These are phyloP conservation scores for Acleris emargana DNA, from an alignment of 2,888 invertebrate genomes.

Conservation along the genomic window DNA sequence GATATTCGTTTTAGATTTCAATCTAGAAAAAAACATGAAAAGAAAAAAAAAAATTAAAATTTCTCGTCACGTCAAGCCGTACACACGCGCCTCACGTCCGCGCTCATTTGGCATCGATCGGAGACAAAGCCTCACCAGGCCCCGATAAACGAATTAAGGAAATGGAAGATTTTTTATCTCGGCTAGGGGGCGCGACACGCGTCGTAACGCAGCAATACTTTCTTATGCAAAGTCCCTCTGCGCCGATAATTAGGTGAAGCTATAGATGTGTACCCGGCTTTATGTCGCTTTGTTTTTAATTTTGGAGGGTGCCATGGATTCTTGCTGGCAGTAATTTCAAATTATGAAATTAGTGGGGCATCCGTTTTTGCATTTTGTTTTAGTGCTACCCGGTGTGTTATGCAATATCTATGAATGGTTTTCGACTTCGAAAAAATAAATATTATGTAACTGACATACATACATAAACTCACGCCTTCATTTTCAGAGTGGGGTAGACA, in stretches of 20 bases:
- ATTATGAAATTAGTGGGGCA: slow-evolving; percentile 1
- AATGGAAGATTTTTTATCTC: slow-evolving; percentile 84
- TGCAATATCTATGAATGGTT: background rate
- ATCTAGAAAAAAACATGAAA: too few relatives aligned
- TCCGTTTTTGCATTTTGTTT: background rate
- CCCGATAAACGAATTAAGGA: slow-evolving; percentile 84
- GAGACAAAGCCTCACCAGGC: slow-evolving; percentile 80
- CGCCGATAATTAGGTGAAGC: slow-evolving; percentile 78
- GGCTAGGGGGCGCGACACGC: slow-evolving; percentile 74
- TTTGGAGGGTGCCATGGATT: slow-evolving; percentile 53
- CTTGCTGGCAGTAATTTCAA: slow-evolving; percentile 39
- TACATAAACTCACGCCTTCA: too few relatives aligned
- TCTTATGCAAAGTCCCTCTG: slow-evolving; percentile 82
- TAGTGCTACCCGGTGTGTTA: background rate
- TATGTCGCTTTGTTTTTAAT: slow-evolving; percentile 75
- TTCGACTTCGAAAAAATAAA: too few relatives aligned
- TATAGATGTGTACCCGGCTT: slow-evolving; percentile 66
- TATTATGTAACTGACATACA: too few relatives aligned
- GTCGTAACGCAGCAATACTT: slow-evolving; percentile 83
- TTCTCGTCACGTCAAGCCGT: slow-evolving; percentile 71
- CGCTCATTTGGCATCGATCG: slow-evolving; percentile 83
- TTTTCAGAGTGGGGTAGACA: too few relatives aligned
- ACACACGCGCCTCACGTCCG: slow-evolving; percentile 80
- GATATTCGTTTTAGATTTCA: too few relatives aligned
- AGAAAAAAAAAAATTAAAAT: slow-evolving; percentile 33